Evolutionary conservation across 2,888 invertebrate species (phyloP), one percentile per base, ranked within the genome.

Genomic region (Diarsia dahlii): DNA sequence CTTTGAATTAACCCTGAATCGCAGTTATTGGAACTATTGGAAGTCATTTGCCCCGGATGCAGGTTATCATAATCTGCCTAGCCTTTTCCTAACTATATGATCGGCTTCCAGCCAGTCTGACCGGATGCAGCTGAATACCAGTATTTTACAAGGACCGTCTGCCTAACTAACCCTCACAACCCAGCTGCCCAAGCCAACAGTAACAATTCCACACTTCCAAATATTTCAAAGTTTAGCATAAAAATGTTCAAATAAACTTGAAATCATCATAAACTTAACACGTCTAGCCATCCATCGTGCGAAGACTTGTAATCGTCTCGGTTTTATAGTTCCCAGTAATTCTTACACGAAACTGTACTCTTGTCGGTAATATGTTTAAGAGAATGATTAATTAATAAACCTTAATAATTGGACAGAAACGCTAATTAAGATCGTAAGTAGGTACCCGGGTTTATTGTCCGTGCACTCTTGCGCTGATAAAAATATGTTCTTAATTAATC

Each of bases 311-410:
- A 56, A 66, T 62, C 58, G 74, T 76, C 70, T 80, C 80, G 82
- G 66, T 70, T 46, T 73, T 79, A 66, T 74, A 75, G 66, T 73
- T 76, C 23, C 45, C n/a, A 54, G 74, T 78, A 52, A 76, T 76
- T 67, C 58, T 69, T 78, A 63, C 60, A 56, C 18, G 63, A 28
- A 62, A 46, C 62, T 64, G 77, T 64, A 76, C 73, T 76, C 65
- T 82, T 71, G 74, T 67, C 71, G 64, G 70, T 78, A 66, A 78
- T 78, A 76, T 78, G 46, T 80, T 86, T 79, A 75, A 65, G 56
- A 78, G 70, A 83, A 85, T 87, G 78, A 85, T 87, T 80, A 85
- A 87, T 87, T 78, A 83, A 69, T 74, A 83, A 74, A 80, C 56
- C 62, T 78, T 66, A 74, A 50, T 81, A 84, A 82, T 85, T 85